These are phyloP conservation scores for Listronotus oregonensis DNA, from an alignment of 1,140 invertebrate species.

Conservation along the genomic window DNA sequence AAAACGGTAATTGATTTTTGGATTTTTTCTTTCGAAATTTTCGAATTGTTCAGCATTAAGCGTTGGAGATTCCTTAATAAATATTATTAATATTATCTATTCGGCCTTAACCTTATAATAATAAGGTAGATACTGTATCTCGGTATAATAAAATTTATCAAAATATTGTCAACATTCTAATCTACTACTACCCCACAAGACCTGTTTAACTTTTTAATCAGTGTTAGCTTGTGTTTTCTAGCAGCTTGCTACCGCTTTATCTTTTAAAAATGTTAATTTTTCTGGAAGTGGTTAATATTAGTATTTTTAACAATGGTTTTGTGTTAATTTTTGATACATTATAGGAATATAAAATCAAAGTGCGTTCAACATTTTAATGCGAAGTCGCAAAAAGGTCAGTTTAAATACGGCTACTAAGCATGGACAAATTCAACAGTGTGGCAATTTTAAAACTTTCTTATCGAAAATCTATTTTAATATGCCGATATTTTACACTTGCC, in stretches of 20 bases:
- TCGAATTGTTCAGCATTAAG: background rate
- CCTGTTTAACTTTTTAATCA: slow-evolving; percentile 41
- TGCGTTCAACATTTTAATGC: no score
- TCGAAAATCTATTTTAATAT: no score
- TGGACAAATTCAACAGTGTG: no score
- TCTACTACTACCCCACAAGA: slow-evolving; percentile 40
- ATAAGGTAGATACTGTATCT: slow-evolving; percentile 43
- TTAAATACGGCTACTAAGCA: no score
- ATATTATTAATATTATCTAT: slow-evolving; percentile 49
- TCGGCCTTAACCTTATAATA: slow-evolving; percentile 41
- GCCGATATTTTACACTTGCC: no score
- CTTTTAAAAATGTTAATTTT: slow-evolving; percentile 4
- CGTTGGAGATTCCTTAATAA: slow-evolving; percentile 46
- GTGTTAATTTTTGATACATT: background rate
- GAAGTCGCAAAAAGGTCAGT: no score
- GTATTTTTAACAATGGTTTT: slow-evolving; percentile 3
- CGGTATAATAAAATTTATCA: slow-evolving; percentile 45
- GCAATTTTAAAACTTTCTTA: no score
- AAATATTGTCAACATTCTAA: slow-evolving; percentile 48
- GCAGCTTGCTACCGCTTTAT: slow-evolving; percentile 4
- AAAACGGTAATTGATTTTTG: background rate
- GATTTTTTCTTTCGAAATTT: slow-evolving; percentile 12
- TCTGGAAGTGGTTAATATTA: slow-evolving; percentile 6
- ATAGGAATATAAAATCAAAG: no score
- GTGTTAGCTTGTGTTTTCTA: slow-evolving; percentile 17